These are phyloP conservation scores for Henricia sp. DNA, from an alignment of 53 echinoderm and acorn worm species.

Conservation along the genomic window DNA sequence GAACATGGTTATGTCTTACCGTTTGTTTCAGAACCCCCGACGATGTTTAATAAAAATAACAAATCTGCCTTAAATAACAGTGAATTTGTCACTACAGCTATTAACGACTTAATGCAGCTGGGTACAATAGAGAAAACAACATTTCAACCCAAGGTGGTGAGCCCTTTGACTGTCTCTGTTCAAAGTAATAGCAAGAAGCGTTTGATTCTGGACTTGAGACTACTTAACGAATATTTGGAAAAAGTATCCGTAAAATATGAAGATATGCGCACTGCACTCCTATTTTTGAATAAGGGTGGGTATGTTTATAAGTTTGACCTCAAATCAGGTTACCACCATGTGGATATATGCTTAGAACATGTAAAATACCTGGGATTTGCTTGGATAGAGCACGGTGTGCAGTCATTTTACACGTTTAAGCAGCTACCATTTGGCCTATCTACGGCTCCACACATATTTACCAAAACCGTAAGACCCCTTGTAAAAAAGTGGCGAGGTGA, in stretches of 20 bases:
- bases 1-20: conserved; percentile 13
- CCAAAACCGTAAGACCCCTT: conserved; percentile 32
- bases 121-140: not conserved
- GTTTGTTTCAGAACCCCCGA: not conserved
- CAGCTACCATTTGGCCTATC: not conserved
- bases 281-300: conserved; percentile 30
- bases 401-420: conserved; percentile 8
- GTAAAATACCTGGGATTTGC: conserved; percentile 25
- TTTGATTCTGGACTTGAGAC: conserved; percentile 55
- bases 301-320: conserved; percentile 47
- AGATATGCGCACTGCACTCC: conserved; percentile 27
- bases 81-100: not conserved
- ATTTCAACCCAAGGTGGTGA: conserved; percentile 13
- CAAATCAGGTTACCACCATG: conserved; percentile 62
- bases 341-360: conserved; percentile 48
- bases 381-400: not conserved
- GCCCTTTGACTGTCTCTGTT: conserved; percentile 50
- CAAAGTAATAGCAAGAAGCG: conserved; percentile 60
- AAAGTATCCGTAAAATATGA: conserved; percentile 41
- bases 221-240: conserved; percentile 26
- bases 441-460: not conserved
- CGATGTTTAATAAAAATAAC: not conserved
- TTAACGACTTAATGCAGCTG: not conserved
- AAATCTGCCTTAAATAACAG: conserved; percentile 19
- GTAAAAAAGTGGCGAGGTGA: conserved; percentile 50